Evolutionary conservation across 2,888 invertebrate species (phyloP), one percentile per base, ranked within the genome.

Genomic region (Drosophila buzzatii): DNA sequence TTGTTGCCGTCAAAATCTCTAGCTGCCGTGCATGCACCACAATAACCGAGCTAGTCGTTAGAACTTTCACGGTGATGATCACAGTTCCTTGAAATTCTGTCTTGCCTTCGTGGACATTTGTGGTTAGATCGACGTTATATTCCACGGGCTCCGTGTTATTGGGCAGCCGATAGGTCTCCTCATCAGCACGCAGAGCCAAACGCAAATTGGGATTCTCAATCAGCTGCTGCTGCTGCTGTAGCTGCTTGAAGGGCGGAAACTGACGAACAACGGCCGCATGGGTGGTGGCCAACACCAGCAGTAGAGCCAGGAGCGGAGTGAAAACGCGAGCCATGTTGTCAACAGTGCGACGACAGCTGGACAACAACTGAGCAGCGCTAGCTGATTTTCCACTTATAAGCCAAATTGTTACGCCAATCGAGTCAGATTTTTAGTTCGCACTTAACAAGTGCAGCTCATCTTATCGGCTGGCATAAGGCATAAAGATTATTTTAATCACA

Each of bases 121-220:
- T 92, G 3, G 65, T 62, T n/a, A 92, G 52, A 9, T 70, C 70
- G 2, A 92, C 67, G 79, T 94, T 93, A 85, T 95, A 95, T 81
- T 94, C 94, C 9, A 86, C 73, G 0, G 95, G 95, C 0, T 85
- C 87, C 58, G 95, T 93, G 73, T 93, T 93, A 4, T 91, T 92
- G 0, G 95, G 95, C 12, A 96, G 92, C 0, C 94, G 93, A 89
- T 95, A 95, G 49, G 81, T 89, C 0, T 49, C 52, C 23, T 74
- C 73, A 12, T 85, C 68, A 37, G 76, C 87, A 47, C 73, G 74
- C 27, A 73, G 55, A 2, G 45, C 23, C 3, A 56, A 31, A 2
- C 89, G 82, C 7, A 35, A 39, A 37, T 62, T 85, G 12, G 89
- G 85, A 65, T 79, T 67, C 58, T 85, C 87, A 4, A 81, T 39